Conservation (phyloP, 2,113 vertebrate genomes). For the Nesogale talazaci region DNA sequence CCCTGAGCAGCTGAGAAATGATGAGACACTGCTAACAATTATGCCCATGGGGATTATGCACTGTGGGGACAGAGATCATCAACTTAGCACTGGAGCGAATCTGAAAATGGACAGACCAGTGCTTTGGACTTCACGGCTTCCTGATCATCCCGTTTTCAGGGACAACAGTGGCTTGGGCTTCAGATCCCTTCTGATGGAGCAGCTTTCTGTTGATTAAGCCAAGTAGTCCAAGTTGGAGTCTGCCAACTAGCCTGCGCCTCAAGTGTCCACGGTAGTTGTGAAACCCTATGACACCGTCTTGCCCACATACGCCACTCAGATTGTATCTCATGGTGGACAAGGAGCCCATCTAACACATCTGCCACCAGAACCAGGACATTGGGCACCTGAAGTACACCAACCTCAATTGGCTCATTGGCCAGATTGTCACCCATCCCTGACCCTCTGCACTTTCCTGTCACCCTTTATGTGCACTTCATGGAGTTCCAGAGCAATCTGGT, state of each 20-base stretch:
- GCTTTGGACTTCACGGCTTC: slow-evolving; percentile 92
- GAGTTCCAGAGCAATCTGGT: slow-evolving; percentile 94
- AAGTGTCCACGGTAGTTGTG: slow-evolving; percentile 91
- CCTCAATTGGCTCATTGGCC: slow-evolving; percentile 91
- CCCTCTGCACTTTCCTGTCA: slow-evolving; percentile 91
- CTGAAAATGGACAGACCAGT: slow-evolving; percentile 92
- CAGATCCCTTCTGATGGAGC: slow-evolving; percentile 93
- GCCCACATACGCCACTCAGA: slow-evolving; percentile 93
- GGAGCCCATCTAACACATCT: slow-evolving; percentile 94
- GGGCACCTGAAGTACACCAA: slow-evolving; percentile 86
- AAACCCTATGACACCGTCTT: slow-evolving; percentile 94
- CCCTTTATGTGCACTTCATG: slow-evolving; percentile 92
- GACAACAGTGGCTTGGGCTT: slow-evolving; percentile 93
- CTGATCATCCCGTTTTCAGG: slow-evolving; percentile 92
- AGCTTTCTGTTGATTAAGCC: slow-evolving; percentile 91
- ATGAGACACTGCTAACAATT: slow-evolving; percentile 94
- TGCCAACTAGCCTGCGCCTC: slow-evolving; percentile 90
- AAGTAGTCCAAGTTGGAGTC: slow-evolving; percentile 95
- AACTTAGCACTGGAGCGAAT: slow-evolving; percentile 89
- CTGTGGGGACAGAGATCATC: slow-evolving; percentile 92
- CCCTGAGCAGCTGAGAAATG: slow-evolving; percentile 93
- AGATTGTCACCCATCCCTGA: slow-evolving; percentile 95
- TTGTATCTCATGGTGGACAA: slow-evolving; percentile 95
- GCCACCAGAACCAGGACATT: slow-evolving; percentile 90
- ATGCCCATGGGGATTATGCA: slow-evolving; percentile 92